A percentile compares a stretch with the other conserved stretches of the same genome.
phyloP scores from a whole-genome alignment of 2,888 invertebrate species.

The Imbricaverruca yamaguchii region DNA sequence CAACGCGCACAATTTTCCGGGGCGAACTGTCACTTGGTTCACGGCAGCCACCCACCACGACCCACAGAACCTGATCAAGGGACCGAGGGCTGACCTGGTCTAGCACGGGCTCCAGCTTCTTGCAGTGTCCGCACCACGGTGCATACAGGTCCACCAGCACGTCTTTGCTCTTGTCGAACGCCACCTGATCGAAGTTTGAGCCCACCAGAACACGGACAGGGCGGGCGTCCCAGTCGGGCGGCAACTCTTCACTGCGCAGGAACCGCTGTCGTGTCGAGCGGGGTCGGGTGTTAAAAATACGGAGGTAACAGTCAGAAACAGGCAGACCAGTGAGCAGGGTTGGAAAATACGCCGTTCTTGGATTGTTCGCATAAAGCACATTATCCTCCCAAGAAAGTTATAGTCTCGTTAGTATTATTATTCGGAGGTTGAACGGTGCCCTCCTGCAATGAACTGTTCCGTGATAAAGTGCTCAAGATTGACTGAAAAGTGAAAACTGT shows the following conservation, averaged over 20 bases:
- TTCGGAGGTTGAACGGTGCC: too few species aligned
- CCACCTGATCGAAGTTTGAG: conserved; percentile 90
- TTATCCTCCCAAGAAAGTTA: too few species aligned
- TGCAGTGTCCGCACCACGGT: conserved; percentile 49
- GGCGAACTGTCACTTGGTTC: too few species aligned
- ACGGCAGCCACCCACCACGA: too few species aligned
- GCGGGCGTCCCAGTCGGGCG: conserved; percentile 91
- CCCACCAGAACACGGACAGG: conserved; percentile 89
- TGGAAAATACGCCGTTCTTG: background rate
- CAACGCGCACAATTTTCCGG: too few species aligned
- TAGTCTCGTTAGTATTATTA: too few species aligned
- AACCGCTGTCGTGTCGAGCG: conserved; percentile 55
- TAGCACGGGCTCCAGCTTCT: conserved; percentile 45
- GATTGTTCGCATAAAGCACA: too few species aligned
- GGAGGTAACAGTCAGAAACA: too few species aligned
- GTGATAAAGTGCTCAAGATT: too few species aligned
- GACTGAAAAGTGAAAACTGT: too few species aligned
- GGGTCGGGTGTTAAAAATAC: background rate
- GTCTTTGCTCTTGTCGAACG: conserved; percentile 71
- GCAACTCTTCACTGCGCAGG: conserved; percentile 83
- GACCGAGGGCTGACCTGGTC: conserved; percentile 48
- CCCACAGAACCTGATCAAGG: too few species aligned
- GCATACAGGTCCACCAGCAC: conserved; percentile 51
- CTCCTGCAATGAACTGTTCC: too few species aligned
- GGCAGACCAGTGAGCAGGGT: background rate